Base-by-base conservation (phyloP, 1,140 invertebrate genomes). In the Ceratoteleas bidentatus region DNA sequence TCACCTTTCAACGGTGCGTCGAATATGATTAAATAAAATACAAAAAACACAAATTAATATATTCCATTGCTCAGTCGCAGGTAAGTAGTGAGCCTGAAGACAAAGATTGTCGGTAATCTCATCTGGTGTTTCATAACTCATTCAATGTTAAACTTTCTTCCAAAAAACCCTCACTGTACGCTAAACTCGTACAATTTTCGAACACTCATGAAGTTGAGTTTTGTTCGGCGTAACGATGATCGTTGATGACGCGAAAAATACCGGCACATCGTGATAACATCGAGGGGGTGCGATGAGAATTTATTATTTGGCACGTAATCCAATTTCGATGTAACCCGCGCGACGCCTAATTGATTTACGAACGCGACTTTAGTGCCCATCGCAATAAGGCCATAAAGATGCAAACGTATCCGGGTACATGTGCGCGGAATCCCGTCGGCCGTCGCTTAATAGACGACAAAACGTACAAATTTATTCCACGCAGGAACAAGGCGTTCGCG, bases 401-500 rank as follows among this genome's bases (percentile, higher is more conserved):
- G 56, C 64, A 68, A 73, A 62, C 69, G 45, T 68, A 74, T 74
- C 64, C 56, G 38, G 77, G 50, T 69, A 64, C 49, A 61, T 62
- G 77, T 13, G 24, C 13, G 49, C 6, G 54, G 14, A 68, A 43
- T 72, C 54, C 68, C 69, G 38, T 66, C 52, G 43, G 38, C 43
- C 11, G 36, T 36, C 62, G 62, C 73, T 79, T 79, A 79, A 79
- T 73, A 79, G 76, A 74, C 57, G 64, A 80, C 69, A 68, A 80
- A 80, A 73, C 43, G 56, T 61, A 80, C 76, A 80, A 73, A 73
- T 80, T 80, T 73, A 80, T 80, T 73, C 68, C 40, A 80, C 69
- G 57, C 62, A 60, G 64, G 15, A 73, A 73, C 62, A 68, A 70
- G 76, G 61, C 47, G 60, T 79, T 65, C 61, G 14, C 40, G 61